Evolutionary conservation across 1,140 invertebrate species (phyloP), one percentile per base, ranked within the genome.

Genomic region (Procambarus clarkii): DNA sequence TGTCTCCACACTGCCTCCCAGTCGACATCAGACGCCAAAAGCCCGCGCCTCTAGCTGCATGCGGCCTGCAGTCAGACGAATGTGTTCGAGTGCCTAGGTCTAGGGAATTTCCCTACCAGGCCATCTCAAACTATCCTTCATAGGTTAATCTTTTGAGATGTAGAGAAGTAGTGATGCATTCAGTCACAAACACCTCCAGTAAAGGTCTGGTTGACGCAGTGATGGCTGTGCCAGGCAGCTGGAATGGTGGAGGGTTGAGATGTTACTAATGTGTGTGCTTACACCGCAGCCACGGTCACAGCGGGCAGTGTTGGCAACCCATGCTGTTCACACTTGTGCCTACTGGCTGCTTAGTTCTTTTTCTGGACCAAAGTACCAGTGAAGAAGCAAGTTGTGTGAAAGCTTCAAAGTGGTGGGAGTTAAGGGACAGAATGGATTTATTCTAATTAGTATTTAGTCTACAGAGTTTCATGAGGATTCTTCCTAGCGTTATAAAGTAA

Each of bases 401-500:
- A 85, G 82, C 82, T 79, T 91, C 79, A 85, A 54, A 84, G 64
- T 60, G 88, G 81, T 76, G 81, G 82, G 74, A 58, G 76, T n/a
- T n/a, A 60, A 77, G 87, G 76, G 76, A 78, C 45, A 78, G 1
- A 60, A 91, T 76, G 50, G 44, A 86, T 91, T 76, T 91, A 86
- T 86, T 81, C 83, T 91, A 91, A 91, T 86, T 91, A 91, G 90
- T 81, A 64, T 83, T 86, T 91, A 86, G 83, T 58, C 45, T 86
- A 50, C 71, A 71, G 76, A 74, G 83, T 91, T 69, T 86, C 46
- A 69, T 54, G 80, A 81, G 83, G 77, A 86, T 50, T 82, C 77
- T 81, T 91, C 76, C 80, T 91, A 91, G 90, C 81, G 90, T 82
- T 91, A 50, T 86, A 86, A 81, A 91, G n/a, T n/a, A n/a, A 82